Conservation (phyloP, 2,113 vertebrate species). For the Paratilapia polleni region DNA sequence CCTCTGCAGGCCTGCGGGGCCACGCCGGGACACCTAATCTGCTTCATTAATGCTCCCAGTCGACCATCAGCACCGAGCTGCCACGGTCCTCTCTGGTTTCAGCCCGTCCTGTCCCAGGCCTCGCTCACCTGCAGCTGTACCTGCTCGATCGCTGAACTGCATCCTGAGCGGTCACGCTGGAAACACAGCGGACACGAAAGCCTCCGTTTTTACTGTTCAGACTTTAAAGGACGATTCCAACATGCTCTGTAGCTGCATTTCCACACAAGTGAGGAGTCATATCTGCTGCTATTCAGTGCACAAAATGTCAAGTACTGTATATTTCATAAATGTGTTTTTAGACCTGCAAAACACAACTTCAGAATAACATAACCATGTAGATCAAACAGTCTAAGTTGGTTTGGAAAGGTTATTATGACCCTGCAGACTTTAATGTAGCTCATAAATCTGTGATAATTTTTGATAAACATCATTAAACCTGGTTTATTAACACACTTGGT, state of each 20-base stretch:
- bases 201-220: not conserved
- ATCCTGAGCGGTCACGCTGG: not conserved
- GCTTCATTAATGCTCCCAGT: constrained; percentile 79
- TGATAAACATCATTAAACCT: constrained; percentile 2
- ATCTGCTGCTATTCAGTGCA: not conserved
- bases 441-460: not conserved
- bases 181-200: not conserved
- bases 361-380: not conserved
- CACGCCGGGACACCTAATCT: constrained; percentile 73
- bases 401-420: no score
- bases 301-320: not conserved
- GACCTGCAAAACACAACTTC: not conserved
- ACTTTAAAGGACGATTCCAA: not conserved
- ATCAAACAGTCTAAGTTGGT: not conserved
- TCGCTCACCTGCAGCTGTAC: constrained; percentile 46
- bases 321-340: not conserved
- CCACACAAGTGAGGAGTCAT: not conserved
- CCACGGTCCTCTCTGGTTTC: constrained; percentile 76
- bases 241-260: not conserved
- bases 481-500: no score
- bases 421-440: not conserved
- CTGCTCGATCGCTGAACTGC: constrained; percentile 39
- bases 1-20: constrained; percentile 30
- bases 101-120: constrained; percentile 27
- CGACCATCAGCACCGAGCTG: constrained; percentile 74